Evolutionary conservation across 2,113 vertebrate genomes (phyloP), one percentile per base, ranked within the genome.

Genomic region (Elachura formosa): DNA sequence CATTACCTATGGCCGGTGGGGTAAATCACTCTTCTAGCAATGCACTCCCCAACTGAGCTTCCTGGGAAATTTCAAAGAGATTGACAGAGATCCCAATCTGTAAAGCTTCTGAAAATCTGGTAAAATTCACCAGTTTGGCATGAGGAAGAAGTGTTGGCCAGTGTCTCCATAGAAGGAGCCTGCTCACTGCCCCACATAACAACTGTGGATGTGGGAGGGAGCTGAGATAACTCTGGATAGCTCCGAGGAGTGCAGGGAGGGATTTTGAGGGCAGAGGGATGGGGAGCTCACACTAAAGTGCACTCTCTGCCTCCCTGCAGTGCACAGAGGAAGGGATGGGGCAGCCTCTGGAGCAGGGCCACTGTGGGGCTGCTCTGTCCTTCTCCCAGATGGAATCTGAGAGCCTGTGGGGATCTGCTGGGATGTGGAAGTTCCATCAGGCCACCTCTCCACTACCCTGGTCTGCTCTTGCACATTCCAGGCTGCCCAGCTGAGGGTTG

Each of bases 141-240:
- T 6, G 25, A 18, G 29, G 24, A 75, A 54, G 22, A n/a, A 67
- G 25, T 34, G 19, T n/a, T 77, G 82, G 24, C 19, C 55, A 28
- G 13, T 28, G 26, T 43, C 28, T 55, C 58, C 10, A 14, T 12
- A 67, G 36, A 45, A 87, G 43, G 38, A 67, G 22, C 25, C 43
- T 46, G 38, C 46, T 46, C 43, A 22, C 76, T 31, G 46, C 28
- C 66, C 33, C 0, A 2, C 2, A 1, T 6, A 31, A 14, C 1
- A 43, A 38, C 80, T 52, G 63, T 14, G 21, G 48, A 2, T 0
- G 6, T 83, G 71, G 80, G 87, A 89, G 86, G 54, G 29, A 69
- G 68, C 41, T n/a, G 84, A 64, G 59, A 5, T 0, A 77, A 11
- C 21, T 19, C 66, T 49, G 76, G 17, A 14, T 0, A 31, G 63